Evolutionary conservation across 2,797 vertebrate genomes (phyloP), one percentile per base, ranked within the genome.

Genomic region (Acanthopagrus latus): DNA sequence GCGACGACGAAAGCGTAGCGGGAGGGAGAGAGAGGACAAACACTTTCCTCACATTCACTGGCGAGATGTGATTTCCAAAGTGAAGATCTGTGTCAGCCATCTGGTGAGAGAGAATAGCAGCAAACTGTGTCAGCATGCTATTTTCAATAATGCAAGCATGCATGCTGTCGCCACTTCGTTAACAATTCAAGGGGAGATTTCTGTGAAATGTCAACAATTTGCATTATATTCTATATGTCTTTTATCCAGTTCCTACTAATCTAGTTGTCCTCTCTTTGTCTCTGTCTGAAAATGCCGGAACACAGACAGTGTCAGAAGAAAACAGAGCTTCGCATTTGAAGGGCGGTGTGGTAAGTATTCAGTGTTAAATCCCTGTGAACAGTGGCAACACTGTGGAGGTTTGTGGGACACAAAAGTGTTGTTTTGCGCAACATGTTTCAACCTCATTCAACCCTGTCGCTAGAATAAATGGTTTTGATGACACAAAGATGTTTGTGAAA

Each of bases 11-110:
- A 89, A 88, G 86, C 64, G 8, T 79, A 65, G 86, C 76, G 9
- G 50, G 71, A 83, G 78, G 74, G 64, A 41, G 76, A 57, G 76
- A 44, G 80, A 75, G 82, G 80, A 88, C 79, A 82, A 91, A 88
- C 78, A 74, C 83, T 86, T 84, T 84, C 77, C 66, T 81, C 83
- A 68, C 82, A 69, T 63, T 86, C 82, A 78, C 69, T 88, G 78
- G 75, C 6, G 66, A 82, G 77, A 89, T 89, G 90, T 81, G 91
- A 93, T 89, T 92, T 91, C 83, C 77, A 88, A 91, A 90, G 81
- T 81, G 84, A 87, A 81, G 90, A 92, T 92, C 88, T 91, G 91
- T 93, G 88, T 88, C 88, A 83, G 87, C 92, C 91, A 93, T 94
- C 89, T 92, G 92, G 89, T 88, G 91, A 88, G 43, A 54, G 82